Percentiles rank a stretch among this genome's conserved stretches.
Conservation (phyloP, 1,140 invertebrate genomes). For the Bombyx mandarina region DNA sequence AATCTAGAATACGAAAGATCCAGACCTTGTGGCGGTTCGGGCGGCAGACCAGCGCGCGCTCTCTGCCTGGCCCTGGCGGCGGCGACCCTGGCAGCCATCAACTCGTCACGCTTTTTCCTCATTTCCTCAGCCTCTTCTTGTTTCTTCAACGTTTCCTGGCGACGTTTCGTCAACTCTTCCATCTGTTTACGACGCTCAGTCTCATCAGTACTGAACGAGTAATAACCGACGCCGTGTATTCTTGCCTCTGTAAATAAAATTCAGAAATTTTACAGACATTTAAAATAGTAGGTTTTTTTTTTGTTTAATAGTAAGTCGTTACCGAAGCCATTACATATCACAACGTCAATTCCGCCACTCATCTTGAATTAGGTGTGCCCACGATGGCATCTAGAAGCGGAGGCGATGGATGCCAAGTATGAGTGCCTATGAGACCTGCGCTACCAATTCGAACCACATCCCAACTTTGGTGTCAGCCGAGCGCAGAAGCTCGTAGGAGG, state of each 20-base stretch:
- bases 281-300: no score
- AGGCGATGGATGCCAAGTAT: no score
- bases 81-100: constrained; percentile 81
- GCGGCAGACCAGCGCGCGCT: constrained; percentile 81
- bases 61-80: constrained; percentile 85
- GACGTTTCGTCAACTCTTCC: constrained; percentile 77
- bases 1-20: no score
- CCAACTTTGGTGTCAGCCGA: no score
- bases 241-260: constrained; percentile 80
- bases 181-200: constrained; percentile 82
- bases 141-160: constrained; percentile 79
- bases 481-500: no score
- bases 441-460: no score
- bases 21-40: constrained; percentile 71
- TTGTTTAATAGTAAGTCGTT: no score
- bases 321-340: no score
- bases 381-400: no score
- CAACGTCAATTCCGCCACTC: no score
- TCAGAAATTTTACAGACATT: not conserved
- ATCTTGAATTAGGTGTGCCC: no score
- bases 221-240: constrained; percentile 91
- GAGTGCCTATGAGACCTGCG: no score
- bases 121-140: constrained; percentile 77
- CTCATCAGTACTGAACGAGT: constrained; percentile 89
- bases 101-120: constrained; percentile 76